Evolutionary conservation across 1,140 invertebrate genomes (phyloP), one percentile per base, ranked within the genome.

Genomic region (Ridgeia piscesae): DNA sequence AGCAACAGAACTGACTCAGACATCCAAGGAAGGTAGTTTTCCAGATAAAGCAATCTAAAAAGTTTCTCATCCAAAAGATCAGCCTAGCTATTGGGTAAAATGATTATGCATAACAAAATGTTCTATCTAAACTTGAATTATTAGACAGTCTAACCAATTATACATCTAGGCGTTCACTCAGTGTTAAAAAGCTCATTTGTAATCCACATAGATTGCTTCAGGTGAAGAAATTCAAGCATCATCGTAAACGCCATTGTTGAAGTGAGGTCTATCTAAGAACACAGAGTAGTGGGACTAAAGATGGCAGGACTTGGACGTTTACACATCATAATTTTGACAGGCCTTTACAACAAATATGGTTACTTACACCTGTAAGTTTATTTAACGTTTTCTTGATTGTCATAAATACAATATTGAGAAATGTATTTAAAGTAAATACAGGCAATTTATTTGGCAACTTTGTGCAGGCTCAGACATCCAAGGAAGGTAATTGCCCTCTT

Each of bases 21-120:
- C 91, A 91, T 91, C 91, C 42, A 91, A 91, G 91, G 91, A 91
- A 91, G 91, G 91, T 42, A 21, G 14, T 6, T n/a, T n/a, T n/a
- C n/a, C n/a, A n/a, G n/a, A n/a, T n/a, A n/a, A n/a, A n/a, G n/a
- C n/a, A n/a, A n/a, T n/a, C n/a, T n/a, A n/a, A n/a, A n/a, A n/a
- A n/a, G n/a, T n/a, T n/a, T n/a, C n/a, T n/a, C n/a, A n/a, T n/a
- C n/a, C n/a, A n/a, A n/a, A n/a, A n/a, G n/a, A n/a, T n/a, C n/a
- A n/a, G n/a, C n/a, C n/a, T n/a, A n/a, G n/a, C n/a, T n/a, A n/a
- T n/a, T n/a, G n/a, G n/a, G n/a, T n/a, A n/a, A n/a, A n/a, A n/a
- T n/a, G n/a, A n/a, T n/a, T n/a, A n/a, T n/a, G n/a, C n/a, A n/a
- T n/a, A n/a, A n/a, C n/a, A n/a, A n/a, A n/a, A n/a, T n/a, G n/a